Base-by-base conservation (phyloP, 2,113 vertebrate species). In the Macaca mulatta region DNA sequence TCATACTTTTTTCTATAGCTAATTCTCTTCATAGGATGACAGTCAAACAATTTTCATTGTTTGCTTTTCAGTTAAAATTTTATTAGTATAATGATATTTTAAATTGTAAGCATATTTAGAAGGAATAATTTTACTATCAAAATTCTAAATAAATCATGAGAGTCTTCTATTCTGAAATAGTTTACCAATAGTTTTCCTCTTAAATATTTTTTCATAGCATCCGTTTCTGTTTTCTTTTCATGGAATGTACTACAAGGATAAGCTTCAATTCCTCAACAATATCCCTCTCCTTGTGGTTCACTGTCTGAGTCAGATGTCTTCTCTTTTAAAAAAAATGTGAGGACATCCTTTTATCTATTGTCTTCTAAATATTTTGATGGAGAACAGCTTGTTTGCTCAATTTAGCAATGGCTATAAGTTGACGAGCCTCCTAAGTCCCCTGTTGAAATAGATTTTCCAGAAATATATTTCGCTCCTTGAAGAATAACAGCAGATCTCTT, bases 391-490 rank as follows among this genome's bases (percentile, higher is more conserved):
- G 0, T 80, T 35, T 20, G 11, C 50, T 89, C 14, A 82, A 82
- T 96, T 97, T 95, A 94, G 81, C 77, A 59, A 45, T 89, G 43
- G 82, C 43, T 74, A n/a, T 77, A 98, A 97, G 18, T n/a, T 92
- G 32, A 89, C 94, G 57, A 97, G 23, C 9, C 78, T 98, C 91
- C 86, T 13, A 96, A 67, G 40, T 94, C 50, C 88, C 96, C 50
- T 96, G 32, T 50, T 97, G 52, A 69, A 96, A 97, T 82, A 82
- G 79, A 94, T 97, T 96, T 97, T 2, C 89, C 93, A 45, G 93
- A 97, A 98, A 93, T 69, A 38, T 23, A 50, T 97, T 96, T 50
- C 83, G 17, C 80, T 97, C 38, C 75, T 79, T 67, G 1, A 69
- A 81, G 57, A 92, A 38, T 91, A 96, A 69, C n/a, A 89, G 38